Conservation (phyloP, 2,888 invertebrate genomes). For the Pomacea canaliculata region DNA sequence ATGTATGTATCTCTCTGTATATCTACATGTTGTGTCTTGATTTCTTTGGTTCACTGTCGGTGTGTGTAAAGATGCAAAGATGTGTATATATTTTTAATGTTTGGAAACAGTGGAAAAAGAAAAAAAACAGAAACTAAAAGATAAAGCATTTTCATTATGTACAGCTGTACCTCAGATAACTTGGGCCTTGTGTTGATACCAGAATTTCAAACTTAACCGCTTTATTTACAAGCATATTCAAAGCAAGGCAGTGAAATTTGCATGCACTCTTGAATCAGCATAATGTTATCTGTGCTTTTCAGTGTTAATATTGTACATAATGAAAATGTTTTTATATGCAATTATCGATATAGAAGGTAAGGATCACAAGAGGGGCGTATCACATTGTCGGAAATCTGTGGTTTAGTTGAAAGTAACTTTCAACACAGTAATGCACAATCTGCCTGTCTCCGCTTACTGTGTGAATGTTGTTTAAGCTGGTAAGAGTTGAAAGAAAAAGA, state of each 20-base stretch:
- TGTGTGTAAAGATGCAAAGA: not conserved
- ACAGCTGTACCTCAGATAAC: constrained; percentile 15
- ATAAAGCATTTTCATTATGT: constrained; percentile 35
- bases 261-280: not conserved
- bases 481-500: too few relatives aligned
- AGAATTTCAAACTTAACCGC: not conserved
- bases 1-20: not conserved
- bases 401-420: too few relatives aligned
- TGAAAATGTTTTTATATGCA: constrained; percentile 20
- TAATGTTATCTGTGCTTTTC: too few relatives aligned
- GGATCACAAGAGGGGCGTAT: too few relatives aligned
- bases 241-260: not conserved
- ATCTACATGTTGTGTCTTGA: constrained; percentile 14
- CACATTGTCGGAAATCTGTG: too few relatives aligned
- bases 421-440: too few relatives aligned
- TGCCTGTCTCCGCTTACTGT: too few relatives aligned
- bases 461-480: too few relatives aligned
- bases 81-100: constrained; percentile 3
- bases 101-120: too few relatives aligned
- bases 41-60: constrained; percentile 7
- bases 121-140: too few relatives aligned
- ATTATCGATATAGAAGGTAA: not conserved
- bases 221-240: not conserved
- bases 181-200: constrained; percentile 40
- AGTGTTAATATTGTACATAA: constrained; percentile 22